Base-by-base conservation (phyloP, 2,113 vertebrate species). In the Forbesichthys agassizii region DNA sequence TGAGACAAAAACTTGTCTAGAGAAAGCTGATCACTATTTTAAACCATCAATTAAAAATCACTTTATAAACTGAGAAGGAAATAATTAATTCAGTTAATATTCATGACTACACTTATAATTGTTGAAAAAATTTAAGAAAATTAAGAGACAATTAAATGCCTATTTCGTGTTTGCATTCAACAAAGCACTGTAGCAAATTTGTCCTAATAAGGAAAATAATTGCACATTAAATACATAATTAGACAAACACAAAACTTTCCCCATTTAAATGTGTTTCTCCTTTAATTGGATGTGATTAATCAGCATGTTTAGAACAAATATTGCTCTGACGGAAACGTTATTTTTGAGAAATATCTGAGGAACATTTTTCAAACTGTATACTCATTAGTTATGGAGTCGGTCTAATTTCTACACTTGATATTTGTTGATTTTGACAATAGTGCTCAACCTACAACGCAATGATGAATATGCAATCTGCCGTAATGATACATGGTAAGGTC, bases 401-500 rank as follows among this genome's bases (percentile, higher is more conserved):
- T 57, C 55, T 20, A 10, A 16, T 9, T 9, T 20, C 55, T 1
- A 20, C 71, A 83, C 76, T 86, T 58, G 80, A 86, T 87, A 68
- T 76, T 57, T 75, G 65, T 78, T 74, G 69, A 81, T 87, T 77
- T 77, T 84, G 69, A 88, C 76, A 79, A 69, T 66, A 73, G 54
- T 59, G 74, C 77, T 78, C 79, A 78, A 66, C 80, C 83, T 81
- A 74, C 79, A 82, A 71, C 70, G 52, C 68, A 49, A 74, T 90
- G 87, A 92, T 92, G 69, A 91, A 91, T 89, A 79, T 68, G 14
- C 77, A 72, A 60, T 74, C 73, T 73, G 79, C 63, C 20, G 56
- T 75, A 69, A 84, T 81, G 84, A 86, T 83, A 86, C 82, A 86
- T 81, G 82, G 64, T 64, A 33, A 63, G 75, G 85, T 85, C 80